Evolutionary conservation across 1,140 invertebrate species (phyloP).

Genomic region (Drosophila nannoptera): DNA sequence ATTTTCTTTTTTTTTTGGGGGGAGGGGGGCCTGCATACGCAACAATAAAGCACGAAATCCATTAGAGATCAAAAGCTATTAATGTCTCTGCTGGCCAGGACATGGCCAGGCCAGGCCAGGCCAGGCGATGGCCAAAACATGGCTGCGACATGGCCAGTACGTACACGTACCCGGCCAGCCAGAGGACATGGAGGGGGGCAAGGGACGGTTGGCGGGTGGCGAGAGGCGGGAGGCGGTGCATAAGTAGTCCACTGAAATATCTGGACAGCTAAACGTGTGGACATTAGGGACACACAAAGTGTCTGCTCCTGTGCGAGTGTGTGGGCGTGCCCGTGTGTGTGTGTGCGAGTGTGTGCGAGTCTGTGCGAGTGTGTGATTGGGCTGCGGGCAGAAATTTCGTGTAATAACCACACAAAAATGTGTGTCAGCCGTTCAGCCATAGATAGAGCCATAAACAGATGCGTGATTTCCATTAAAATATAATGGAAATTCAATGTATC

Average conservation of each 20-base stretch:
- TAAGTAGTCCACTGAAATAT: constrained; percentile 45
- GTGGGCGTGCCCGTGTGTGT: neutral
- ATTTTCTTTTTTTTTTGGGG: too few relatives aligned
- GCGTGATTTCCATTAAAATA: constrained; percentile 64
- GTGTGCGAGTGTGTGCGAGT: too few relatives aligned
- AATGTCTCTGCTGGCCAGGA: constrained; percentile 22
- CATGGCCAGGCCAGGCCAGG: neutral
- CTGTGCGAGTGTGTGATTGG: too few relatives aligned
- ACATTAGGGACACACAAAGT: constrained; percentile 40
- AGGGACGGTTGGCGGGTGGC: neutral
- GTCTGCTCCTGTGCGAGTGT: too few relatives aligned
- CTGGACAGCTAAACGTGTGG: constrained; percentile 34
- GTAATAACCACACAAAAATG: constrained; percentile 41
- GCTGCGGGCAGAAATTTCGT: constrained; percentile 11
- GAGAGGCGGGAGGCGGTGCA: constrained; percentile 3
- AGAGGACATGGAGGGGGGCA: neutral
- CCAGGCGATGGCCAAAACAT: constrained; percentile 1
- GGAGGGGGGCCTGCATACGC: constrained; percentile 12
- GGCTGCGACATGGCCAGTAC: neutral
- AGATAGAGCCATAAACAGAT: constrained; percentile 58
- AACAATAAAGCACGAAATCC: constrained; percentile 54
- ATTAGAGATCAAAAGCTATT: constrained; percentile 56
- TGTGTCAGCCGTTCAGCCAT: constrained; percentile 35
- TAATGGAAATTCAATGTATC: constrained; percentile 65
- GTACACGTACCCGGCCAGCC: constrained; percentile 25